Evolutionary conservation across 2,797 vertebrate species (phyloP), one percentile per base, ranked within the genome.

Genomic region (Octomys mimax): DNA sequence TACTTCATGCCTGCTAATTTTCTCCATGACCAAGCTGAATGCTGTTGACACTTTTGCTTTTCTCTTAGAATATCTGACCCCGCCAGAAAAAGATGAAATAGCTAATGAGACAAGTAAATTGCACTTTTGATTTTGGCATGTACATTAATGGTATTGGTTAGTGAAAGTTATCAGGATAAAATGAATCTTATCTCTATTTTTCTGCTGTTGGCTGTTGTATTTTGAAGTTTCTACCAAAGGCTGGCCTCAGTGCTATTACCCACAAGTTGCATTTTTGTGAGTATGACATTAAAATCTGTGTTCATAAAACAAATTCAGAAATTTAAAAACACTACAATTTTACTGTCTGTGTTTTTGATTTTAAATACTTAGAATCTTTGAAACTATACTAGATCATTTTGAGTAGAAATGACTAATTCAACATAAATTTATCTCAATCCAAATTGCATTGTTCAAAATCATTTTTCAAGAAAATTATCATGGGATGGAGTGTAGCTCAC

Each of bases 311-410:
- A 89, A 84, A 91, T 87, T 70, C 81, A 71, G 54, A 96, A 84
- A 97, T 95, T 94, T 96, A 73, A 95, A 61, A 94, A 87, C 79
- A 87, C 33, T 91, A 21, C 64, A 89, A 87, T 90, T 97, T 94
- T 73, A 52, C 64, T 82, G 33, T 89, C 80, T 81, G 42, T 42
- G 5, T 59, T 95, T 92, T 87, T 87, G 13, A 89, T 78, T 22
- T 75, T 85, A 85, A 96, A 88, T 94, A 80, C 75, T 92, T 75
- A 91, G 12, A 85, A 83, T 95, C 81, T 66, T 92, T 92, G 80
- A 96, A 97, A 97, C 92, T 77, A 93, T 95, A 71, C 57, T 79
- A 96, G 87, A 85, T 4, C 18, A 5, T 93, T 94, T 89, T 87
- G 61, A 87, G 71, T 84, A 66, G 14, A 94, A 84, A 46, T 83